Evolutionary conservation across 2,113 vertebrate genomes (phyloP), one percentile per base, ranked within the genome.

Genomic region (Nothobranchius furzeri): DNA sequence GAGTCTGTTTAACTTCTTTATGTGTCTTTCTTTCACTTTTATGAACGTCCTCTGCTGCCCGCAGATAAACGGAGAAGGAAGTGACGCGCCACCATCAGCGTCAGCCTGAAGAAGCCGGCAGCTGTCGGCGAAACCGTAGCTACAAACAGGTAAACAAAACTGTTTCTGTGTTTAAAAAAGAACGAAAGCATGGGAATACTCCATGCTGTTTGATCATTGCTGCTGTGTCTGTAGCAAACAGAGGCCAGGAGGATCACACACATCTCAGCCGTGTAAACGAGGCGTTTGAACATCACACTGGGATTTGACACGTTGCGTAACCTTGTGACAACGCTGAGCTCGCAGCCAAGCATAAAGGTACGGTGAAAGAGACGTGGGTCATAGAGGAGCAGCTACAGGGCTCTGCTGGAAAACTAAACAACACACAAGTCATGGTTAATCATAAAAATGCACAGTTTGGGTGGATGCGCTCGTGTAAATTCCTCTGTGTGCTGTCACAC

Each of bases 281-380:
- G 97, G n/a, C 95, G 97, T 12, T 99, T 98, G 90, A 99, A 99
- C 85, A 99, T 99, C 91, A 98, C 98, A 85, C 79, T 98, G 78
- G 98, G 98, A 10, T 98, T 99, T 9, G 96, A 98, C 90, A 99
- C 95, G 0, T 91, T 99, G 69, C 95, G 98, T 10, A 92, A 94
- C 79, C 90, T 99, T 9, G 96, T 99, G 86, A 95, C 95, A 65
- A 96, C 95, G 0, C 91, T 99, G 47, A 96, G 92, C 20, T 87
- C 95, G 54, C 98, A 98, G 89, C 96, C 96, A 14, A 96, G 94
- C 87, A 90, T 96, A 81, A 99, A 99, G 96, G 97, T 90, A 85
- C 43, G 69, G n/a, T 49, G 55, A 68, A 76, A 48, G 50, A 8
- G 12, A 46, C 25, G 40, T 17, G 36, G n/a, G 10, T 62, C 52